phyloP scores from a whole-genome alignment of 2,113 vertebrate species.

The Microcebus griseorufus region DNA sequence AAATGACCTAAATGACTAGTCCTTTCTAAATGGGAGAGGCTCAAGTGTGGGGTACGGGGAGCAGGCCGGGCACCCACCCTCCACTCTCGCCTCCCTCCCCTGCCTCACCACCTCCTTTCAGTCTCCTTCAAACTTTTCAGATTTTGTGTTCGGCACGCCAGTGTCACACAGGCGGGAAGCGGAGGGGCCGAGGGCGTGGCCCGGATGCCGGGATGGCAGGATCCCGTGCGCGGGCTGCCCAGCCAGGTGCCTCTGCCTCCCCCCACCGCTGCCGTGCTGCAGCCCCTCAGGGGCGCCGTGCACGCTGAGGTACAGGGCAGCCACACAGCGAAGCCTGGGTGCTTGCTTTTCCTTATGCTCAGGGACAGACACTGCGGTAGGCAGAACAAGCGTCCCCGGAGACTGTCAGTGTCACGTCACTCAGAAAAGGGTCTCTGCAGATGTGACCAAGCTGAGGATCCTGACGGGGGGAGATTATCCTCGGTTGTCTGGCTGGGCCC shows the following conservation, averaged over 20 bases:
- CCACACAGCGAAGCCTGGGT: rapidly evolving
- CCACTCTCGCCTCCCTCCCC: not conserved
- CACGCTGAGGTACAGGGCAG: not conserved
- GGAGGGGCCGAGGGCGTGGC: not conserved
- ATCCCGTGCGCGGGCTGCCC: not conserved
- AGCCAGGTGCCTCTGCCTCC: too few species aligned
- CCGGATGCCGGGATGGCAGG: not conserved
- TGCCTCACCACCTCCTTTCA: not conserved
- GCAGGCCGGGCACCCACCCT: not conserved
- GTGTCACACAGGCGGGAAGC: not conserved
- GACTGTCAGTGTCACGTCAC: not conserved
- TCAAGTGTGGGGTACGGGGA: not conserved
- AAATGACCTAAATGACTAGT: rapidly evolving
- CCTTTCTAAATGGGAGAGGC: too few species aligned
- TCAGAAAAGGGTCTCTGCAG: not conserved
- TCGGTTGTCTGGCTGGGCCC: too few species aligned
- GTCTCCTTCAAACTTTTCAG: not conserved
- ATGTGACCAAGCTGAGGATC: not conserved
- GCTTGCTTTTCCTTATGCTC: not conserved
- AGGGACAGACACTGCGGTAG: not conserved
- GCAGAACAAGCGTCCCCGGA: not conserved
- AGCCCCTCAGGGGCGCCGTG: rapidly evolving
- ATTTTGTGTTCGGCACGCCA: not conserved
- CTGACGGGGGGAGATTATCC: not conserved
- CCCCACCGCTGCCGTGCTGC: rapidly evolving